Evolutionary conservation across 2,113 vertebrate genomes (phyloP).

Genomic region (Sebastes fasciatus): DNA sequence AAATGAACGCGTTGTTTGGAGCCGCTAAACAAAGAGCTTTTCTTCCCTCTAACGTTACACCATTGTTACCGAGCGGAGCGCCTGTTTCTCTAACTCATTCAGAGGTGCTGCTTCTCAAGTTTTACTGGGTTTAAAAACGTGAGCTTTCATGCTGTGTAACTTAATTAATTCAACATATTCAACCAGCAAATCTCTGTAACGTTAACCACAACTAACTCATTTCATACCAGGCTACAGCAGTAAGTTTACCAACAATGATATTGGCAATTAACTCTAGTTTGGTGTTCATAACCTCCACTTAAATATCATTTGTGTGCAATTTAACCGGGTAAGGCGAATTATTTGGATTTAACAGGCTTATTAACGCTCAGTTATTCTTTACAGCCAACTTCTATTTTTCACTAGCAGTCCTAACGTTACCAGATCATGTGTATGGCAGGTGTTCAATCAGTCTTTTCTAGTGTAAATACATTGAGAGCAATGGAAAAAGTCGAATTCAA

Average conservation of each 20-base stretch:
- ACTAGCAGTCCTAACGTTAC: no score
- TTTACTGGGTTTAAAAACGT: neutral
- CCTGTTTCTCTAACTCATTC: conserved; percentile 28
- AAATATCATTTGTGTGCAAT: no score
- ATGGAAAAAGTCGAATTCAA: no score
- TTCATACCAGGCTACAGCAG: neutral
- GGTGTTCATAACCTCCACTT: neutral
- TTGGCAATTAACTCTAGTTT: neutral
- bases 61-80: conserved; percentile 64
- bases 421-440: neutral
- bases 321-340: neutral
- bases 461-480: no score
- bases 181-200: neutral
- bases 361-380: neutral
- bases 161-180: neutral
- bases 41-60: conserved; percentile 46
- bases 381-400: neutral
- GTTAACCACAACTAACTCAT: neutral
- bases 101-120: neutral
- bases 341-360: neutral
- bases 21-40: conserved; percentile 71
- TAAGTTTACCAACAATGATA: conserved; percentile 18
- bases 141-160: neutral
- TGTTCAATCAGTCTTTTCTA: neutral
- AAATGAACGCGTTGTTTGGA: conserved; percentile 58